Base-by-base conservation (phyloP, 2,797 vertebrate species). In the Todus mexicanus region DNA sequence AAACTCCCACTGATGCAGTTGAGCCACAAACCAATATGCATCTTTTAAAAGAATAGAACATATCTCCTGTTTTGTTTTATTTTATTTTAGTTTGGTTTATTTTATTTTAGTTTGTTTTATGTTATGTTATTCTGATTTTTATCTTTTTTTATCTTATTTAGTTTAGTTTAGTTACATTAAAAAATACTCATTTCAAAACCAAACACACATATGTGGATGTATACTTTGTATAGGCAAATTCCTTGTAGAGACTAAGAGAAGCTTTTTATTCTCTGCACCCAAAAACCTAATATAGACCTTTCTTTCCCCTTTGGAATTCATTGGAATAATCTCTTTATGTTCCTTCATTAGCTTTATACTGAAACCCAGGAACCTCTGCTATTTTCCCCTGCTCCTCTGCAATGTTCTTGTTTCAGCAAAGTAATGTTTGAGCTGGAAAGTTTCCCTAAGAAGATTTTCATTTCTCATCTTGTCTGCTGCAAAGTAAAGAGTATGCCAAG, bases 401-500 rank as follows among this genome's bases (percentile, higher is more conserved):
- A 88, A 59, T 59, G 23, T 73, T 94, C 76, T 88, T 79, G 66
- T 83, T 91, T 92, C 92, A 93, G 72, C 65, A 65, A 93, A 94
- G 93, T 78, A 77, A 85, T 63, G 68, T 69, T 80, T 74, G 45
- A 84, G 77, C 84, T 94, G 89, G 94, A 89, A 84, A 88, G 89
- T 96, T 93, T 91, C 79, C 92, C 80, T 90, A 66, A 85, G 85
- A 94, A 51, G 91, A 71, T 83, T 87, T 94, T 95, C 92, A 92
- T 96, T 89, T 95, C 89, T 85, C 93, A 96, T 96, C 93, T 96
- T 93, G 84, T 94, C 83, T 96, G 75, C 89, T 93, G 95, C 89
- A 96, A 96, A 92, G 83, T 86, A 93, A 96, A 95, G 94, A 96
- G 92, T 96, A 95, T 92, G 96, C 96, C 95, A 93, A 95, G 94